Evolutionary conservation across 2,113 vertebrate genomes (phyloP).

Genomic region (Thamnaconus septentrionalis): DNA sequence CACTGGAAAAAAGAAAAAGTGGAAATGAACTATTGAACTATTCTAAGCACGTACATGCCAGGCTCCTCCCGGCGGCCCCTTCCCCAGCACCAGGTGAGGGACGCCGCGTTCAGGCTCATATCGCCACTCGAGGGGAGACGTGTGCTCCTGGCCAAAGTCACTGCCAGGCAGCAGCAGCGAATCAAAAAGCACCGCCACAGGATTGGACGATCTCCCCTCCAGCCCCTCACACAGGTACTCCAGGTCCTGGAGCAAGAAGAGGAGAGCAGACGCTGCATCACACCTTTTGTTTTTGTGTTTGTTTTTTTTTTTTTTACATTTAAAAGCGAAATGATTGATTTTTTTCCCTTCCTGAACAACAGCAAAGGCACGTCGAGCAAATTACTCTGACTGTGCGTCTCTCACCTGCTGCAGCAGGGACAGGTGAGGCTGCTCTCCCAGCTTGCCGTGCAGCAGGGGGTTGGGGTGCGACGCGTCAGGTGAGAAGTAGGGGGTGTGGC

Average conservation of each 20-base stretch:
- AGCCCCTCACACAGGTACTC: conserved; percentile 81
- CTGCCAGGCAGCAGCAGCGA: conserved; percentile 79
- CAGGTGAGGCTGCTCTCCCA: conserved; percentile 66
- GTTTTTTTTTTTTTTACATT: too few relatives aligned
- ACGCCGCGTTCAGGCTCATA: conserved; percentile 68
- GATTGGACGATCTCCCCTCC: conserved; percentile 80
- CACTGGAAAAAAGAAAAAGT: too few relatives aligned
- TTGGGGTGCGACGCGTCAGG: conserved; percentile 72
- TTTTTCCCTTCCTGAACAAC: too few relatives aligned
- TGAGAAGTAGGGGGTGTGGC: conserved; percentile 76
- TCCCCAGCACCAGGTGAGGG: conserved; percentile 80
- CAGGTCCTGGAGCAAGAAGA: conserved; percentile 65
- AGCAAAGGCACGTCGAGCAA: not conserved
- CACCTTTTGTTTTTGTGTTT: too few relatives aligned
- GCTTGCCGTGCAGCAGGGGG: conserved; percentile 74
- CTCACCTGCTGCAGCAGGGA: conserved; percentile 78
- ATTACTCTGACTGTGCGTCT: not conserved
- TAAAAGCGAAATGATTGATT: too few relatives aligned
- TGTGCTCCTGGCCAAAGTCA: conserved; percentile 74
- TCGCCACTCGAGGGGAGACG: conserved; percentile 73
- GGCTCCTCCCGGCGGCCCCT: conserved; percentile 78
- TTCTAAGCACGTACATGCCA: conserved; percentile 75
- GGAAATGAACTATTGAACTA: too few relatives aligned
- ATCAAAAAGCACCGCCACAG: conserved; percentile 81
- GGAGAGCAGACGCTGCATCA: not conserved